Conservation (phyloP, 2,888 invertebrate species). For the Chaetogeoica ovagalla region DNA sequence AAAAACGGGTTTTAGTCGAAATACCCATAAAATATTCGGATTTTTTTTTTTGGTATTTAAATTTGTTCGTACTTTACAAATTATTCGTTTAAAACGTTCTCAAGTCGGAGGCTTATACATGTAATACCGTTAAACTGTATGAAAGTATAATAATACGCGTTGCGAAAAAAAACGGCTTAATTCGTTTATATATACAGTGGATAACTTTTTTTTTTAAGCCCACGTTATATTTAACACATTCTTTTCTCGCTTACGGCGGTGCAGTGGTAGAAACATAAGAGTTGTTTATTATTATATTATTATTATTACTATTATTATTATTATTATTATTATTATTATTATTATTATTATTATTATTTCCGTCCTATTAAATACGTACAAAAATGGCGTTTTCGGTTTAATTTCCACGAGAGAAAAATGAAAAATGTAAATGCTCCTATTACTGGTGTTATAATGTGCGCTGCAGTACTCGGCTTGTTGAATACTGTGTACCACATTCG, state of each 20-base stretch:
- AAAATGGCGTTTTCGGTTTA: slow-evolving; percentile 22
- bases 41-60: background rate
- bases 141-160: background rate
- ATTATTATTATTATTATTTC: background rate
- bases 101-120: slow-evolving; percentile 26
- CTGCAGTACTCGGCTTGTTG: slow-evolving; percentile 3
- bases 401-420: slow-evolving; percentile 16
- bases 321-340: slow-evolving; percentile 7
- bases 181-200: slow-evolving; percentile 2
- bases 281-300: slow-evolving; percentile 2
- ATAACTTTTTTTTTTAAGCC: slow-evolving; percentile 20
- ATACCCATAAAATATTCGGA: background rate
- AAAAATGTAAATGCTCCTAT: slow-evolving; percentile 10
- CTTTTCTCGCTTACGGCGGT: background rate
- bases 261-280: background rate
- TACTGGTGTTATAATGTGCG: background rate
- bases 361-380: slow-evolving; percentile 5
- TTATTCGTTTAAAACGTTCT: slow-evolving; percentile 31
- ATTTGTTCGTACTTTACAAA: slow-evolving; percentile 3
- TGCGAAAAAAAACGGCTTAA: slow-evolving; percentile 21
- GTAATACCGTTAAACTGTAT: slow-evolving; percentile 9
- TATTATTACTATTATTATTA: slow-evolving; percentile 1
- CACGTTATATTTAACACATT: slow-evolving; percentile 17
- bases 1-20: background rate
- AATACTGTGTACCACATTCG: background rate